Conservation (phyloP, 2,113 vertebrate genomes). For the Aplodontia rufa region DNA sequence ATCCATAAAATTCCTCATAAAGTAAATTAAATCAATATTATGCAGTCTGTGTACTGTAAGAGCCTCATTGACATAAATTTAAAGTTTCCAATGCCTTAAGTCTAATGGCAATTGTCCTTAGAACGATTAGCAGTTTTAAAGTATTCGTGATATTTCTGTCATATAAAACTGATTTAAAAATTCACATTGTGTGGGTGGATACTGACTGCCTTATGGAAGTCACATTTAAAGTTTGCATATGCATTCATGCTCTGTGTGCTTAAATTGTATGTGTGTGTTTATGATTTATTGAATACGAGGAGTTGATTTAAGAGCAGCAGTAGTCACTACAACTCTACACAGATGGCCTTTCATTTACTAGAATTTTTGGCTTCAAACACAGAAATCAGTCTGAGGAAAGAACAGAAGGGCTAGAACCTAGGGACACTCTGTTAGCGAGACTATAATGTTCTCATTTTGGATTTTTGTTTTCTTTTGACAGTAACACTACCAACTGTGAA, state of each 20-base stretch:
- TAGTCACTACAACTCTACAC: not conserved
- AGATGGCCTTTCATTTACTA: fast-evolving
- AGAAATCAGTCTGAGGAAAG: not conserved
- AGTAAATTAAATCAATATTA: not conserved
- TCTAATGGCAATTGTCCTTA: not conserved
- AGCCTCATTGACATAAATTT: not conserved
- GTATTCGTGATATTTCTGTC: not conserved
- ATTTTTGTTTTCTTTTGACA: not conserved
- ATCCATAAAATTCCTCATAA: not conserved
- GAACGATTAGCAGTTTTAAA: not conserved
- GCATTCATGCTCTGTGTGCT: not conserved
- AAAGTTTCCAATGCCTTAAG: not conserved
- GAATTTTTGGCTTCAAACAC: not conserved
- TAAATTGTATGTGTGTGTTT: not conserved
- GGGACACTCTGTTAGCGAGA: not conserved
- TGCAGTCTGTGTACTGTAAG: not conserved
- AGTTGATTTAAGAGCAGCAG: not conserved
- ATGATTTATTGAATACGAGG: not conserved
- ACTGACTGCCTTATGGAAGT: not conserved
- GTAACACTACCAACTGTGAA: not conserved
- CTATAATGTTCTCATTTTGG: not conserved
- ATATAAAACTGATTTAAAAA: not conserved
- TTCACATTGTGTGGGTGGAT: not conserved
- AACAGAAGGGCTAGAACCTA: not conserved
- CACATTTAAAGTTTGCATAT: not conserved